Evolutionary conservation across 1,140 invertebrate species (phyloP).

Genomic region (Drosophila cardini): DNA sequence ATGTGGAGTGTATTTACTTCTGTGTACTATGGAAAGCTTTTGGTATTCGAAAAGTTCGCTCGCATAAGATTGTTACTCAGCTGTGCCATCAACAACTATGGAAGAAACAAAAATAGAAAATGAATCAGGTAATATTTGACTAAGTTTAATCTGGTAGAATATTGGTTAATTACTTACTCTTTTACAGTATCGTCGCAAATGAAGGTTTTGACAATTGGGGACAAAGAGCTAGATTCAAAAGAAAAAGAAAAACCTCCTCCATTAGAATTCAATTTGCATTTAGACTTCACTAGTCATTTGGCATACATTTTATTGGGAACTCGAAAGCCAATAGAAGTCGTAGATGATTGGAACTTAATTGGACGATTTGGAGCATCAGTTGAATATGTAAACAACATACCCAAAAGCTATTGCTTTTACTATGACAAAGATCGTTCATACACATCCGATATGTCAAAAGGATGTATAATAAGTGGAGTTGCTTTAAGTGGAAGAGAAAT

Average conservation of each 20-base stretch:
- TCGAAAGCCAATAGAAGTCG: background rate
- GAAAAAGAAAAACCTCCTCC: background rate
- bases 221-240: background rate
- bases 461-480: background rate
- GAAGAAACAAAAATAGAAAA: background rate
- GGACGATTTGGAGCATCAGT: background rate
- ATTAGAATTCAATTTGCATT: background rate
- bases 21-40: slow-evolving; percentile 5
- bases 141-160: background rate
- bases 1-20: background rate
- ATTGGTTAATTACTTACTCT: background rate
- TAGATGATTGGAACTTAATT: slow-evolving; percentile 11
- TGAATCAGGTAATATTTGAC: background rate
- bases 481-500: background rate
- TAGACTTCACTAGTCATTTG: background rate
- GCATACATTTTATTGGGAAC: slow-evolving; percentile 5
- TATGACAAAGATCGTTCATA: background rate
- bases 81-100: slow-evolving; percentile 6
- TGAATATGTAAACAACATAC: slow-evolving; percentile 1
- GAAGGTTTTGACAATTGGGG: slow-evolving; percentile 23
- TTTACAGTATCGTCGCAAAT: background rate
- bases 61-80: background rate
- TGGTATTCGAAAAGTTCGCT: slow-evolving; percentile 1
- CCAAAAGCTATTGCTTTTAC: slow-evolving; percentile 19
- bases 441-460: no score